Conservation (phyloP, 2,888 invertebrate species). For the Vannuccia rotundouncinata region DNA sequence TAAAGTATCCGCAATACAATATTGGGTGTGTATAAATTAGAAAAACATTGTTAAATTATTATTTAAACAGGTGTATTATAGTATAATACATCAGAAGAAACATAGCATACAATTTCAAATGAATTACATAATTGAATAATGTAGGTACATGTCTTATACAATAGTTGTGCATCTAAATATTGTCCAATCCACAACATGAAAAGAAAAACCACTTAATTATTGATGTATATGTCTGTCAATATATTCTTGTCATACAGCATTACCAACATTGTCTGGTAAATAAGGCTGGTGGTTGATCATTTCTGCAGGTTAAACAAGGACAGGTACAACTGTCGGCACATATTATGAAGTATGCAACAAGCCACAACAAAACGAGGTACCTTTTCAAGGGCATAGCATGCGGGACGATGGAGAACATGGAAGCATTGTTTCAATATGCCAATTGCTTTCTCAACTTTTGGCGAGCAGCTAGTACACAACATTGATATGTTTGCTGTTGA, state of each 20-base stretch:
- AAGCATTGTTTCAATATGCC: slow-evolving; percentile 25
- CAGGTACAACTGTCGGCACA: neutral
- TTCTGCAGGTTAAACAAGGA: no score
- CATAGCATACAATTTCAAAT: slow-evolving; percentile 2
- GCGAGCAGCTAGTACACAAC: neutral
- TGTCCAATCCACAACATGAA: slow-evolving; percentile 4
- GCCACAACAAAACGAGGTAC: slow-evolving; percentile 18
- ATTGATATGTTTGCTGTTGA: neutral
- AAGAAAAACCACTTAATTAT: slow-evolving; percentile 13
- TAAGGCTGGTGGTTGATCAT: no score
- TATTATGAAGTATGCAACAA: slow-evolving; percentile 27
- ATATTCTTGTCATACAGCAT: slow-evolving; percentile 19
- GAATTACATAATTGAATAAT: slow-evolving; percentile 21
- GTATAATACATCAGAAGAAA: slow-evolving; percentile 9
- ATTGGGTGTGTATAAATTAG: slow-evolving; percentile 7
- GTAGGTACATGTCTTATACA: neutral
- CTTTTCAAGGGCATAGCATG: slow-evolving; percentile 13
- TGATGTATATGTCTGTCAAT: slow-evolving; percentile 20
- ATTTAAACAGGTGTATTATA: slow-evolving; percentile 7
- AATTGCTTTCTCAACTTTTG: slow-evolving; percentile 17
- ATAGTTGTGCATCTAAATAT: slow-evolving; percentile 8
- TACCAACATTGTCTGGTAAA: slow-evolving; percentile 21
- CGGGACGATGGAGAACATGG: slow-evolving; percentile 12
- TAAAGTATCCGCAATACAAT: neutral
- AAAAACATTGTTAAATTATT: slow-evolving; percentile 16